phyloP scores from a whole-genome alignment of 2,888 invertebrate species.

The Digitonthophagus gazella region DNA sequence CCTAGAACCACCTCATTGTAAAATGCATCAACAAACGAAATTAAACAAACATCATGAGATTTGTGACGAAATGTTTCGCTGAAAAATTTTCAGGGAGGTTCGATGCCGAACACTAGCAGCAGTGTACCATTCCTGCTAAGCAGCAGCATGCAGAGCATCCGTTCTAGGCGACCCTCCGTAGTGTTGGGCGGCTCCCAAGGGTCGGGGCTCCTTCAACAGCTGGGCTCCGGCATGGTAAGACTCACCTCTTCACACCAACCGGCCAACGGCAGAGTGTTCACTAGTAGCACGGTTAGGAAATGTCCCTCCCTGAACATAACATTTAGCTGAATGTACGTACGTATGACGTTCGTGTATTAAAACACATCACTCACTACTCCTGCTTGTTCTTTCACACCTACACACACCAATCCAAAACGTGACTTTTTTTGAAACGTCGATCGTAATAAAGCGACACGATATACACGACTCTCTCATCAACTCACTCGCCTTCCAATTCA shows the following conservation, averaged over 20 bases:
- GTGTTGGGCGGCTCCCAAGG: slow-evolving; percentile 71
- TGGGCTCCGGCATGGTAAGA: slow-evolving; percentile 94
- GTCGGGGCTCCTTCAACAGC: slow-evolving; percentile 75
- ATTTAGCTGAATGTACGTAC: slow-evolving; percentile 58
- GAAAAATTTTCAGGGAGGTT: slow-evolving; percentile 68
- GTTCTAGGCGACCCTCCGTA: slow-evolving; percentile 72
- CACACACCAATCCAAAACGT: slow-evolving; percentile 20
- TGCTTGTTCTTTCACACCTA: slow-evolving; percentile 44
- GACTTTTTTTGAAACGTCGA: too few species aligned
- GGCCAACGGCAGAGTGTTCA: slow-evolving; percentile 55
- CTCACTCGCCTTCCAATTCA: too few species aligned
- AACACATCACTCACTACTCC: slow-evolving; percentile 35
- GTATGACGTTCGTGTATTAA: slow-evolving; percentile 36
- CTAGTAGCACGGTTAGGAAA: slow-evolving; percentile 65
- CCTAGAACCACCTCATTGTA: too few species aligned
- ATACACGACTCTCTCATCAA: slow-evolving; percentile 25
- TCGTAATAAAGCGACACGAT: slow-evolving; percentile 3
- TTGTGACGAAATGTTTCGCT: slow-evolving; percentile 6
- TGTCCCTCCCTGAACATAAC: slow-evolving; percentile 75
- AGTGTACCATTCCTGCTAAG: slow-evolving; percentile 83
- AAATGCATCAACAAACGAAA: too few species aligned
- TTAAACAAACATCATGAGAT: not conserved
- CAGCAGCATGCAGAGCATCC: slow-evolving; percentile 73
- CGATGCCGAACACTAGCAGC: slow-evolving; percentile 87
- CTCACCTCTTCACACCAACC: slow-evolving; percentile 62